Evolutionary conservation across 2,888 invertebrate species (phyloP).

Genomic region (Luperina nickerlii): DNA sequence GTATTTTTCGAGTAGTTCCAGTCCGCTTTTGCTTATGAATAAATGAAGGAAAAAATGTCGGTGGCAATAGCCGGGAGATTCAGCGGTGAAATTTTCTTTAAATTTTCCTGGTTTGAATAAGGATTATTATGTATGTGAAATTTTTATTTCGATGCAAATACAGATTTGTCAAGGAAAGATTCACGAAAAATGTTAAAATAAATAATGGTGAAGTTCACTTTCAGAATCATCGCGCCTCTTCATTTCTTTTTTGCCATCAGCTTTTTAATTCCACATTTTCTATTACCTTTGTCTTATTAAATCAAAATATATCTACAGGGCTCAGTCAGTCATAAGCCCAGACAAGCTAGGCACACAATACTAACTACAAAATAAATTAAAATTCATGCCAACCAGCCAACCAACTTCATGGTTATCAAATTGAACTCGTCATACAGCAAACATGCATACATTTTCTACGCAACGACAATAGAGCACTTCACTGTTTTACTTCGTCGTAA

Average conservation of each 20-base stretch:
- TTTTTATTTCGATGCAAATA: not conserved
- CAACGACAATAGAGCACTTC: conserved; percentile 42
- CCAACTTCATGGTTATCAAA: conserved; percentile 55
- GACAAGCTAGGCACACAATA: conserved; percentile 24
- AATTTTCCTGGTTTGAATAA: conserved; percentile 52
- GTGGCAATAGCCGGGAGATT: conserved; percentile 80
- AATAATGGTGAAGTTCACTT: not conserved
- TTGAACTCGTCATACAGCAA: conserved; percentile 51
- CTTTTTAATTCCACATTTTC: not conserved
- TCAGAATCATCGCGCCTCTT: not conserved
- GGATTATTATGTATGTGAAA: conserved; percentile 17
- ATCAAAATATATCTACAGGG: not conserved
- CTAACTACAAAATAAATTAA: conserved; percentile 49
- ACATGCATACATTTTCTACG: conserved; percentile 58
- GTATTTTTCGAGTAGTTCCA: conserved; percentile 86
- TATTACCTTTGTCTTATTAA: not conserved
- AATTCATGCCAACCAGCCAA: conserved; percentile 47
- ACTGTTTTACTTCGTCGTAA: conserved; percentile 48
- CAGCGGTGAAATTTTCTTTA: conserved; percentile 69
- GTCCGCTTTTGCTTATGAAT: conserved; percentile 86
- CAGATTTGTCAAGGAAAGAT: not conserved
- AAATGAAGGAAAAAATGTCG: conserved; percentile 84
- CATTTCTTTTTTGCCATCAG: not conserved
- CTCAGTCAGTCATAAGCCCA: conserved; percentile 5
- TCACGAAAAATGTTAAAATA: not conserved